These are phyloP conservation scores for Andinoacara biseriatus DNA, from an alignment of 2,113 vertebrate species.

Conservation along the genomic window DNA sequence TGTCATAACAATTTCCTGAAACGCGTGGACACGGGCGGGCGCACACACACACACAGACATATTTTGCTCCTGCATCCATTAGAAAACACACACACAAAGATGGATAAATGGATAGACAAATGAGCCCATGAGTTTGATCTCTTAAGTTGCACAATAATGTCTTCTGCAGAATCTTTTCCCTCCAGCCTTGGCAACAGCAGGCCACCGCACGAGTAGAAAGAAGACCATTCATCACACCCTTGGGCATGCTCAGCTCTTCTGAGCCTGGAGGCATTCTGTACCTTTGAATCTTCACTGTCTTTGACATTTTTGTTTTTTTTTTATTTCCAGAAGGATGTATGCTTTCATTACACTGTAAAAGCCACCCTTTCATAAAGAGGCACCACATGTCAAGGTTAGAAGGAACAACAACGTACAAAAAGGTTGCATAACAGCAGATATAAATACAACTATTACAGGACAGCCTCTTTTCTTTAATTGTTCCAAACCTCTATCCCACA, in stretches of 20 bases:
- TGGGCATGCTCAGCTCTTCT: constrained; percentile 45
- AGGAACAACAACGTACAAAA: constrained; percentile 8
- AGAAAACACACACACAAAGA: constrained; percentile 5
- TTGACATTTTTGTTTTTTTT: constrained; percentile 28
- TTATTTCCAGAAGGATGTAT: constrained; percentile 31
- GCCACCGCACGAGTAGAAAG: constrained; percentile 37
- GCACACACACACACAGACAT: not conserved
- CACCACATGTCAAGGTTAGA: constrained; percentile 22
- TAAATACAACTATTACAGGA: not conserved
- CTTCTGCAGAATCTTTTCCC: constrained; percentile 28
- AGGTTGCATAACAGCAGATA: not conserved
- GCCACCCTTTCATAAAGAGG: not conserved
- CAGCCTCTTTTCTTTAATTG: not conserved
- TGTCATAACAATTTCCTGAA: constrained; percentile 7
- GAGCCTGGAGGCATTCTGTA: constrained; percentile 38
- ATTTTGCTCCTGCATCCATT: not conserved
- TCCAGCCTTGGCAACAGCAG: constrained; percentile 48
- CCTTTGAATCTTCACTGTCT: constrained; percentile 48
- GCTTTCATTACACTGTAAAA: constrained; percentile 22
- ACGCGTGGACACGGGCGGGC: not conserved
- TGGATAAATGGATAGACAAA: constrained; percentile 6
- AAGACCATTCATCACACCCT: constrained; percentile 52
- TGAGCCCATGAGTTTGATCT: constrained; percentile 17
- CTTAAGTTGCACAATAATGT: constrained; percentile 10
- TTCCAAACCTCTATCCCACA: not conserved